Evolutionary conservation across 2,888 invertebrate genomes (phyloP).

Genomic region (Nycteola revayana): DNA sequence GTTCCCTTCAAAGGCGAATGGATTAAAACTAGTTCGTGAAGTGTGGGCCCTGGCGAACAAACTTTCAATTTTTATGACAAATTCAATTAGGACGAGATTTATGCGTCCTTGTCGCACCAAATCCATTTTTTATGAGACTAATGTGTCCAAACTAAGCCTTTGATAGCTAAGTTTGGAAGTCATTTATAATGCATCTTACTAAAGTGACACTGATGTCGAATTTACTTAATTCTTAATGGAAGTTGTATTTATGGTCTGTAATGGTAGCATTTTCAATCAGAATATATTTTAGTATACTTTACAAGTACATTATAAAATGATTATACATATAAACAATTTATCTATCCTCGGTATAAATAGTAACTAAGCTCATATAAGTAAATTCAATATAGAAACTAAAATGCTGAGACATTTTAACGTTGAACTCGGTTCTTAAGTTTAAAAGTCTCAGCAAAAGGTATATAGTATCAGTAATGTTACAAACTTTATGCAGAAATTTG

Average conservation of each 20-base stretch:
- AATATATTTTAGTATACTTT: too few species aligned
- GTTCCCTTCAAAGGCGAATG: slow-evolving; percentile 75
- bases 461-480: slow-evolving; percentile 25
- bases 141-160: slow-evolving; percentile 43
- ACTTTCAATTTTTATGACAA: slow-evolving; percentile 81
- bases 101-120: slow-evolving; percentile 58
- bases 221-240: slow-evolving; percentile 29
- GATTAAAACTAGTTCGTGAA: slow-evolving; percentile 77
- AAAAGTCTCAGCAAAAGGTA: slow-evolving; percentile 27
- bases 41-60: slow-evolving; percentile 64
- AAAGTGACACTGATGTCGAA: slow-evolving; percentile 41
- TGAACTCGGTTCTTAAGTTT: slow-evolving; percentile 4
- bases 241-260: slow-evolving; percentile 1
- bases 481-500: slow-evolving; percentile 39
- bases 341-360: too few species aligned
- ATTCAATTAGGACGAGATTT: slow-evolving; percentile 74
- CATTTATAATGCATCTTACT: slow-evolving; percentile 53
- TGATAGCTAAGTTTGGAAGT: slow-evolving; percentile 51
- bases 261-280: neutral
- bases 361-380: too few species aligned
- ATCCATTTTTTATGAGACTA: slow-evolving; percentile 46
- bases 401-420: too few species aligned
- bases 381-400: too few species aligned
- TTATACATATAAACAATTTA: too few species aligned
- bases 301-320: too few species aligned